Evolutionary conservation across 2,113 vertebrate genomes (phyloP).

Genomic region (Psophia crepitans): DNA sequence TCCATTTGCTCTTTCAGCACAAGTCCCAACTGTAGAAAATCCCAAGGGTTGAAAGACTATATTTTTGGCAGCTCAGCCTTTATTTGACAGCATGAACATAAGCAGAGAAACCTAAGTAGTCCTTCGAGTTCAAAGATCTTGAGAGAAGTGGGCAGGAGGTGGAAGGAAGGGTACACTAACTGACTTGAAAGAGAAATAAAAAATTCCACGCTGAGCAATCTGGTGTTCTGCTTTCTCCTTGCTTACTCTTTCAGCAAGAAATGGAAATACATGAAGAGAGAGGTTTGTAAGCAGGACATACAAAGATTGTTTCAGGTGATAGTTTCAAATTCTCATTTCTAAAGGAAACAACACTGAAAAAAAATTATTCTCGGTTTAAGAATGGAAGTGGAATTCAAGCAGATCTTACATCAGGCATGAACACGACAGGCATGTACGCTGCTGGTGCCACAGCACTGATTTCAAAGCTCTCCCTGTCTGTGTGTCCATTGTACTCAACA

Average conservation of each 20-base stretch:
- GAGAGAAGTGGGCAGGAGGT: slow-evolving; percentile 14
- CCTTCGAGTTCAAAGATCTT: neutral
- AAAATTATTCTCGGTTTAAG: neutral
- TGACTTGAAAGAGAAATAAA: slow-evolving; percentile 41
- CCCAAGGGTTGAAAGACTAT: neutral
- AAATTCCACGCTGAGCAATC: neutral
- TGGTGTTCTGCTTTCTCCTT: neutral
- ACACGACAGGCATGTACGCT: neutral
- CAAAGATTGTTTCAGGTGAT: neutral
- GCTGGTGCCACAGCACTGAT: neutral
- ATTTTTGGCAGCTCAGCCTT: neutral
- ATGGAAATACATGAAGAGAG: neutral
- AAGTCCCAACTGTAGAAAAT: neutral
- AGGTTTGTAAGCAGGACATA: neutral
- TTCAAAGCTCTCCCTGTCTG: neutral
- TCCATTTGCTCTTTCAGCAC: neutral
- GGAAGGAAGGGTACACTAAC: slow-evolving; percentile 10
- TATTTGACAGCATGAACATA: slow-evolving; percentile 26
- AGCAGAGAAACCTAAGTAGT: slow-evolving; percentile 15
- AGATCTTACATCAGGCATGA: neutral
- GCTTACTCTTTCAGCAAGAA: neutral
- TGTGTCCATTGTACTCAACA: neutral
- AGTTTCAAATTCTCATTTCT: neutral
- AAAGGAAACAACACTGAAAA: neutral
- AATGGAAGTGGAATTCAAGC: neutral